phyloP scores from a whole-genome alignment of 2,113 vertebrate species.

The Tauraco erythrolophus region DNA sequence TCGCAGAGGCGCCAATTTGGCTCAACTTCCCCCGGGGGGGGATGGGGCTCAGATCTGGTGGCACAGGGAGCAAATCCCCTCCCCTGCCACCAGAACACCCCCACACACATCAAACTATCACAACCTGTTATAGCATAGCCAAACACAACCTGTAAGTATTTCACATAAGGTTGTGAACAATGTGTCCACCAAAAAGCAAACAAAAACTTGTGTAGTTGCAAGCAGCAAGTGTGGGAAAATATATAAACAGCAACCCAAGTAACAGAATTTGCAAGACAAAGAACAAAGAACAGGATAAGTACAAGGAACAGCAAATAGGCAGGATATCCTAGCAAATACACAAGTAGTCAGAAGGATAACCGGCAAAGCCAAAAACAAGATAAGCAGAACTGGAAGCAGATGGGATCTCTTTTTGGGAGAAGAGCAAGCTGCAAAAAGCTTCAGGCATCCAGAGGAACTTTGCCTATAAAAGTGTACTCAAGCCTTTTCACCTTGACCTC shows the following conservation, averaged over 20 bases:
- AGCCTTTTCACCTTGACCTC: neutral
- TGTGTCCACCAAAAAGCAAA: neutral
- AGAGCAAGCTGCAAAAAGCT: neutral
- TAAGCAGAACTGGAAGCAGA: neutral
- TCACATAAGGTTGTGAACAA: neutral
- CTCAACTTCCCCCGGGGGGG: no score
- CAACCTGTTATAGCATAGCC: neutral
- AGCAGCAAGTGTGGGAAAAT: neutral
- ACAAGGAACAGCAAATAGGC: neutral
- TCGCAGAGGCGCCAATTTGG: no score
- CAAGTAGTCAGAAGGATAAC: neutral
- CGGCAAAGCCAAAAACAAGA: neutral
- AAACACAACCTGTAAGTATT: neutral
- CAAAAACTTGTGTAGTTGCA: neutral
- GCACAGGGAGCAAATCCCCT: no score
- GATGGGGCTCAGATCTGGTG: no score
- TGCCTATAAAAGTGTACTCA: neutral
- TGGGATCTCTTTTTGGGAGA: neutral
- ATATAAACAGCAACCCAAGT: neutral
- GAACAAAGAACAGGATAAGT: neutral
- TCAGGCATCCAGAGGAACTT: neutral
- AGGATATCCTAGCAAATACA: neutral
- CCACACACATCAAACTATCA: no score
- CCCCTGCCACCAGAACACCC: no score
- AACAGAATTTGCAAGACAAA: neutral